Evolutionary conservation across 1,140 invertebrate species (phyloP).

Genomic region (Drosophila kurseongensis): DNA sequence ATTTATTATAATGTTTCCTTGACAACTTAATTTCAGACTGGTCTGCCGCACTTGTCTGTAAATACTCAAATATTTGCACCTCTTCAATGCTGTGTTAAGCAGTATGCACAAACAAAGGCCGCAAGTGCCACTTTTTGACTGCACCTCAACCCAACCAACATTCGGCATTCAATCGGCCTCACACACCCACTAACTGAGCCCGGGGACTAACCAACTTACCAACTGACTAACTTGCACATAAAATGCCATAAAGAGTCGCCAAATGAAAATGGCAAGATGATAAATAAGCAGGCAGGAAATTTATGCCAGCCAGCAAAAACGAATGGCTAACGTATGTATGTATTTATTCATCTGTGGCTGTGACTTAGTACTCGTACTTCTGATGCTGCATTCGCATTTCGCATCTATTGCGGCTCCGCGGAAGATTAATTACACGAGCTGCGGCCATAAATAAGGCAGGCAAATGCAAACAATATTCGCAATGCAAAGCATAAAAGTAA

Average conservation of each 20-base stretch:
- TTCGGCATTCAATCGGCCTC: slow-evolving; percentile 1
- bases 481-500: slow-evolving; percentile 56
- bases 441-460: slow-evolving; percentile 71
- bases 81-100: slow-evolving; percentile 28
- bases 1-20: slow-evolving; percentile 26
- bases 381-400: slow-evolving; percentile 36
- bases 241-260: slow-evolving; percentile 62
- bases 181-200: slow-evolving; percentile 22
- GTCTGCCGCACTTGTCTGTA: slow-evolving; percentile 14
- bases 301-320: slow-evolving; percentile 53
- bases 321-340: no score
- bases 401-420: slow-evolving; percentile 67
- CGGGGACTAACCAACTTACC: slow-evolving; percentile 2
- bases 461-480: slow-evolving; percentile 54
- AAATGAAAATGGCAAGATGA: slow-evolving; percentile 67
- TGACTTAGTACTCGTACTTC: slow-evolving; percentile 46
- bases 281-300: slow-evolving; percentile 55
- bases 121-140: slow-evolving; percentile 43
- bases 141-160: slow-evolving; percentile 38
- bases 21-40: slow-evolving; percentile 29
- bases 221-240: slow-evolving; percentile 19
- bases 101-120: slow-evolving; percentile 31
- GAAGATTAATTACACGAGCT: slow-evolving; percentile 73
- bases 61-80: slow-evolving; percentile 33
- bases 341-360: slow-evolving; percentile 22